A percentile compares a stretch with the other conserved stretches of the same genome.
Conservation (phyloP, 1,140 invertebrate genomes). For the Diachasmimorpha longicaudata region DNA sequence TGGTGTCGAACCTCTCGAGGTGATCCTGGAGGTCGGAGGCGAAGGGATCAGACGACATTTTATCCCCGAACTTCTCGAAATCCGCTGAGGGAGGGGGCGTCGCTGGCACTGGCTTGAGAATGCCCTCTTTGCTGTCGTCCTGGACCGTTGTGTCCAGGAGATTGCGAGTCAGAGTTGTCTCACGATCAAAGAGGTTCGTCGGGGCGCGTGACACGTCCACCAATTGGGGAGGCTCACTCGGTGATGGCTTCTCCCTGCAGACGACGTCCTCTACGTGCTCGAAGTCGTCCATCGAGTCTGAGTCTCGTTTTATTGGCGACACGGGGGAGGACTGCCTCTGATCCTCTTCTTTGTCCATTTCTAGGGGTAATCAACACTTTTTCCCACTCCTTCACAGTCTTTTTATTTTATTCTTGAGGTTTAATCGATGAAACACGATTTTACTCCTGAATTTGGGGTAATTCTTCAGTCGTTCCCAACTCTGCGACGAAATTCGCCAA, state of each 20-base stretch:
- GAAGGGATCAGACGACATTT: slow-evolving; percentile 20
- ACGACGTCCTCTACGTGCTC: slow-evolving; percentile 59
- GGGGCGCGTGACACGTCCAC: slow-evolving; percentile 24
- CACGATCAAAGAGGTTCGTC: slow-evolving; percentile 6
- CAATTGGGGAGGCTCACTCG: slow-evolving; percentile 26
- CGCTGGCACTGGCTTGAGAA: slow-evolving; percentile 45
- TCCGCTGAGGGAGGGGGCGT: slow-evolving; percentile 57
- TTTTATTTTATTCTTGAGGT: background rate
- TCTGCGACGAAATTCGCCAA: no score
- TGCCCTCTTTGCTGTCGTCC: slow-evolving; percentile 28
- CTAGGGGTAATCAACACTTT: background rate
- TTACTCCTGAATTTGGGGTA: no score
- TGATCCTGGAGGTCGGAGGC: slow-evolving; percentile 41
- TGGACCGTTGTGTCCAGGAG: slow-evolving; percentile 37
- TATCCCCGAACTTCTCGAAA: slow-evolving; percentile 38
- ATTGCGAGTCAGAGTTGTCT: slow-evolving; percentile 24
- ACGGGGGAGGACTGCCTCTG: background rate
- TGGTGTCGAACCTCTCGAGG: background rate
- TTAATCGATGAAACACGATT: background rate
- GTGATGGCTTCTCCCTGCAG: slow-evolving; percentile 25
- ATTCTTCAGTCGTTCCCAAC: no score
- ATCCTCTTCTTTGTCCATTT: slow-evolving; percentile 7
- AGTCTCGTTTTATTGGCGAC: slow-evolving; percentile 64
- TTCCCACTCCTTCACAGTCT: background rate
- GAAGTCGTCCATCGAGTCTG: slow-evolving; percentile 75